Evolutionary conservation across 2,797 vertebrate species (phyloP), one percentile per base, ranked within the genome.

Genomic region (Cossypha polioptera): DNA sequence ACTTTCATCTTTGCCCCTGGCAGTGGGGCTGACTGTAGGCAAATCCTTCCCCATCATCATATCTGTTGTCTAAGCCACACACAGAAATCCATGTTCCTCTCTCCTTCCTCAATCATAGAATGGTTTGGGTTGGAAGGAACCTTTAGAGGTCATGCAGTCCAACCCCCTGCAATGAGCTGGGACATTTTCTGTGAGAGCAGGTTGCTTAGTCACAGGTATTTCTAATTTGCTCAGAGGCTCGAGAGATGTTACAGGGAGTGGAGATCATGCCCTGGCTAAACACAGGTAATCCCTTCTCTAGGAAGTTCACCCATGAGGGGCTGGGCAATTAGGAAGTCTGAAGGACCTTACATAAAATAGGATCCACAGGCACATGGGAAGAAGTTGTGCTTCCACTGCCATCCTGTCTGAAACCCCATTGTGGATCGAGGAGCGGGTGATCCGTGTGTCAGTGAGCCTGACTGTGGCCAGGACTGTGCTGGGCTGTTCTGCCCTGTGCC

Each of bases 31-130:
- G 54, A 9, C 50, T 42, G 13, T 4, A 16, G 16, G 42, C 31
- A 61, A 57, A 31, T 66, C 19, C 7, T 47, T 69, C 7, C 36
- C 36, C 66, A 6, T 17, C 7, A 5, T 26, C n/a, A 14, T 14
- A 22, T 40, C 53, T 0, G 0, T 35, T 72, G 21, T 20, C 15
- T 38, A 38, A 51, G 26, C 48, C 42, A 38, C 29, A 28, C 16
- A 47, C 10, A 48, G 45, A 72, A 73, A 77, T 47, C 20, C 14
- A 2, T 6, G 26, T 45, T 78, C 26, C 16, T 51, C 12, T 47
- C 22, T n/a, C 28, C 38, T 77, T 61, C 28, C 31, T 29, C n/a
- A 19, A 0, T 71, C 42, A 6, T 0, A 7, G 65, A 68, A 62
- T 35, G 38, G 3, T 29, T 45, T 58, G 67, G 43, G 43, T 43